Evolutionary conservation across 2,888 invertebrate genomes (phyloP).

Genomic region (Cantharis rustica): DNA sequence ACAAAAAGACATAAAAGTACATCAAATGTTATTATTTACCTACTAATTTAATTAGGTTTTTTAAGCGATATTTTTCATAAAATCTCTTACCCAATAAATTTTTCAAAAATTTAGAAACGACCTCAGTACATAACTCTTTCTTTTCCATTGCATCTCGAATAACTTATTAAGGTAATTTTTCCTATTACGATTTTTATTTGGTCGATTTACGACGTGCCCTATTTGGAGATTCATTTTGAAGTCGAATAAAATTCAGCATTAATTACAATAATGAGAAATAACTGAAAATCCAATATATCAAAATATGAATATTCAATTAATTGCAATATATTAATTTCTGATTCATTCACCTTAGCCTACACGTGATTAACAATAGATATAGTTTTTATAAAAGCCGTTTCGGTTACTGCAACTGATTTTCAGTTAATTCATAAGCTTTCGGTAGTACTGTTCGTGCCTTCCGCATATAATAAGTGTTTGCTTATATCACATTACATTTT

Average conservation of each 20-base stretch:
- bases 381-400: no score
- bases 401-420: no score
- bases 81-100: not conserved
- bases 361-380: no score
- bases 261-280: not conserved
- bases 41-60: not conserved
- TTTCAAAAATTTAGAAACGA: not conserved
- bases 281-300: not conserved
- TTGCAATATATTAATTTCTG: no score
- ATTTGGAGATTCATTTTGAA: not conserved
- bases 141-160: not conserved
- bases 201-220: not conserved
- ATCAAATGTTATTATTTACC: not conserved
- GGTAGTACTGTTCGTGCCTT: no score
- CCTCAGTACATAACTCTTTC: not conserved
- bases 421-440: no score
- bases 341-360: not conserved
- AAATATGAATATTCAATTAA: not conserved
- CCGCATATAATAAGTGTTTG: no score
- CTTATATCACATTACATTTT: no score
- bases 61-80: not conserved
- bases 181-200: not conserved
- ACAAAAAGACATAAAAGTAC: not conserved
- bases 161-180: not conserved
- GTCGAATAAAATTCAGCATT: not conserved